Evolutionary conservation across 2,888 invertebrate genomes (phyloP).

Genomic region (Eugnorisma glareosa): DNA sequence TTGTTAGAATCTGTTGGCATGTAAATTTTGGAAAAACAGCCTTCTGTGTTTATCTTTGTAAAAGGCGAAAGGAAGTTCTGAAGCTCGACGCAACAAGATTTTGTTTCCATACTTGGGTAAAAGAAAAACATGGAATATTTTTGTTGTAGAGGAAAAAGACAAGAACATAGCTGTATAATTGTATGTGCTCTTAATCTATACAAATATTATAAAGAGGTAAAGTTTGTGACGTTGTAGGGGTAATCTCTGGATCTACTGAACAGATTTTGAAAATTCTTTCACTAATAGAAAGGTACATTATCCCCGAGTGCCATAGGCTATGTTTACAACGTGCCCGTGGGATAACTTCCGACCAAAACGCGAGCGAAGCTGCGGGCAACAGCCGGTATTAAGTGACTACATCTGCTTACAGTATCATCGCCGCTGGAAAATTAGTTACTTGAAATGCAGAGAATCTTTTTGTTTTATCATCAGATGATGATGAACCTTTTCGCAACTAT

Average conservation of each 20-base stretch:
- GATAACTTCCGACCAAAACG: too few relatives aligned
- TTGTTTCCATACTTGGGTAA: neutral
- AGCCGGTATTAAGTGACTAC: neutral
- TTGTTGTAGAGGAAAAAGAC: neutral
- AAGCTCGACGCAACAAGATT: neutral
- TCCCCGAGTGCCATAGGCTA: too few relatives aligned
- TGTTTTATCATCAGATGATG: too few relatives aligned
- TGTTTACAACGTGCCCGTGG: too few relatives aligned
- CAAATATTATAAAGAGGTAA: too few relatives aligned
- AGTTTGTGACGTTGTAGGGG: too few relatives aligned
- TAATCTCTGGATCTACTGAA: too few relatives aligned
- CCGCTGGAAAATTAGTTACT: too few relatives aligned
- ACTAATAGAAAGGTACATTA: too few relatives aligned
- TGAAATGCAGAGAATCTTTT: too few relatives aligned
- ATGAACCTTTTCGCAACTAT: neutral
- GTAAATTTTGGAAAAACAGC: constrained; percentile 53
- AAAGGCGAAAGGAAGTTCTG: constrained; percentile 8
- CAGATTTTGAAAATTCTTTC: too few relatives aligned
- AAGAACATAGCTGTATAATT: neutral
- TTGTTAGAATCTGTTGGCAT: constrained; percentile 45
- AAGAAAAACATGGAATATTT: constrained; percentile 15
- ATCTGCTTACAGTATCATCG: neutral
- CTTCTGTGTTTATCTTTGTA: constrained; percentile 38
- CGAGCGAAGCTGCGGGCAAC: too few relatives aligned
- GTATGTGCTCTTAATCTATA: neutral